Evolutionary conservation across 2,797 vertebrate genomes (phyloP).

Genomic region (Chelonia mydas): DNA sequence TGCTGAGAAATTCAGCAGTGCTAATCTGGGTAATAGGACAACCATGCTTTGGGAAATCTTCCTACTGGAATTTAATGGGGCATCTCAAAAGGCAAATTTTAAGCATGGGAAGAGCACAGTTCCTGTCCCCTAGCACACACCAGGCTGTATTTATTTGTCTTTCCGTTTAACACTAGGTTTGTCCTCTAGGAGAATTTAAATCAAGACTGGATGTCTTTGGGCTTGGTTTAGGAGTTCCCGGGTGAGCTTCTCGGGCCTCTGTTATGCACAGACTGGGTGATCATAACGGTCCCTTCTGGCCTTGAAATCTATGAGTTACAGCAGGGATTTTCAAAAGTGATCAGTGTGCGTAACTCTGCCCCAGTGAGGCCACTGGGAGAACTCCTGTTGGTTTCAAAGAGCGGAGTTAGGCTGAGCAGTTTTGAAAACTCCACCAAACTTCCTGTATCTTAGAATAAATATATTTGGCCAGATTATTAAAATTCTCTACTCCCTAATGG

Average conservation of each 20-base stretch:
- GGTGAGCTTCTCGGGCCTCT: not conserved
- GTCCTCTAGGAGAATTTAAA: not conserved
- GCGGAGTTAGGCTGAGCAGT: no score
- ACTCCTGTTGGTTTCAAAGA: no score
- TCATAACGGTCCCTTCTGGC: not conserved
- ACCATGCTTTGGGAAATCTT: not conserved
- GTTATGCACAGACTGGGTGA: not conserved
- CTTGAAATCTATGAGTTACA: not conserved
- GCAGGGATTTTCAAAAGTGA: no score
- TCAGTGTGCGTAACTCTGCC: not conserved
- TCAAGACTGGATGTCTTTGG: not conserved
- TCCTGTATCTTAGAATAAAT: no score
- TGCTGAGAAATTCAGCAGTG: not conserved
- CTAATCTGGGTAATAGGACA: not conserved
- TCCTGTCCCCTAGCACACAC: no score
- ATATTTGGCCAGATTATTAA: no score
- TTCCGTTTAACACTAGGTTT: not conserved
- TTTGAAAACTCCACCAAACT: no score
- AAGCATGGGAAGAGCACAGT: no score
- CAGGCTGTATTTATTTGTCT: not conserved
- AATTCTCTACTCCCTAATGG: no score
- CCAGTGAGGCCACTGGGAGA: no score
- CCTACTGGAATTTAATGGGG: not conserved
- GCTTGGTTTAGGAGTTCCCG: no score
- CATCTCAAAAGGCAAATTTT: not conserved